phyloP scores from a whole-genome alignment of 2,113 vertebrate species.

The Sterna hirundo region DNA sequence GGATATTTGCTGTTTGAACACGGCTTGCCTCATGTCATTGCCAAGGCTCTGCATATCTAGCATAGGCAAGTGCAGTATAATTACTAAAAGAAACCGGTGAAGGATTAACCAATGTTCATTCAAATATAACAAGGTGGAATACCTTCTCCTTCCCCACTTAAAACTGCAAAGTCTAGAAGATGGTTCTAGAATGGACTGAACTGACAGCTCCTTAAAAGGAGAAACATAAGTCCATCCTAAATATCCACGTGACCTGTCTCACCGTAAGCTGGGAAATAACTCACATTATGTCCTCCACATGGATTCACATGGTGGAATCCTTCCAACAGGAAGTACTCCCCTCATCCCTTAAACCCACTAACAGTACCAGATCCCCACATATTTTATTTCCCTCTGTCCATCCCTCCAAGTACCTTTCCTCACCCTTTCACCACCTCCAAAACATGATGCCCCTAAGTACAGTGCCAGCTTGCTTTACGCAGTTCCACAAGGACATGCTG shows the following conservation, averaged over 20 bases:
- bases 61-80: neutral
- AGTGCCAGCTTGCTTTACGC: neutral
- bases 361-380: neutral
- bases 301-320: neutral
- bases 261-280: neutral
- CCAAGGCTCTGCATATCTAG: neutral
- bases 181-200: neutral
- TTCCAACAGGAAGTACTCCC: neutral
- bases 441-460: neutral
- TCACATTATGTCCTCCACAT: neutral
- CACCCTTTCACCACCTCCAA: neutral
- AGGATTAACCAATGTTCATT: neutral
- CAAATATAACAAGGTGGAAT: neutral
- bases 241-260: neutral
- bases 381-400: neutral
- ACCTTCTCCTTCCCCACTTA: neutral
- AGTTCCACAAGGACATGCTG: neutral
- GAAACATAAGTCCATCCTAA: neutral
- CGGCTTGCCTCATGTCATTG: neutral
- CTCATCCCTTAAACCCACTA: neutral
- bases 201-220: neutral
- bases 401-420: neutral
- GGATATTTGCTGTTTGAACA: neutral
- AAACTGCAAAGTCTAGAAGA: neutral
- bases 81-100: neutral